phyloP scores from a whole-genome alignment of 2,888 invertebrate species.

The Megamerina dolium region DNA sequence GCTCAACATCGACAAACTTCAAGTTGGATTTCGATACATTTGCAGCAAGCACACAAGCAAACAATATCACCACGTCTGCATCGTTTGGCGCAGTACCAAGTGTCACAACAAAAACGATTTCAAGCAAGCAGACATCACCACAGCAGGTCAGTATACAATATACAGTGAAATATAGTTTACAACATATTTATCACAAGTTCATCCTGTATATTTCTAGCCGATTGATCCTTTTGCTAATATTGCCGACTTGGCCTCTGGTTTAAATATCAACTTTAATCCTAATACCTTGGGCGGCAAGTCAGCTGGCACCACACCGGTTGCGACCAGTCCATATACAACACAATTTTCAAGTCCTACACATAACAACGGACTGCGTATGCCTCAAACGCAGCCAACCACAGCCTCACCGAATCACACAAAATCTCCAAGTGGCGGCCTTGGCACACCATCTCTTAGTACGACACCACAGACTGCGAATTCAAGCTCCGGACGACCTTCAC shows the following conservation, averaged over 20 bases:
- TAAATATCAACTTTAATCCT: constrained; percentile 47
- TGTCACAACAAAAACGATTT: constrained; percentile 27
- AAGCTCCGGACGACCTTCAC: constrained; percentile 17
- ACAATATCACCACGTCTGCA: constrained; percentile 15
- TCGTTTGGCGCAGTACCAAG: constrained; percentile 28
- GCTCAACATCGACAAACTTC: constrained; percentile 23
- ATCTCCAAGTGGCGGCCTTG: constrained; percentile 23
- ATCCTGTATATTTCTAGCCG: constrained; percentile 21
- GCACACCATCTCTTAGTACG: constrained; percentile 15
- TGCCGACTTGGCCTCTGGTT: constrained; percentile 50
- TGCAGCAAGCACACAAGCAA: constrained; percentile 10
- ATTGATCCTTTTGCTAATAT: constrained; percentile 73
- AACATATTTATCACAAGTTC: background rate
- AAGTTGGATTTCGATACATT: constrained; percentile 34
- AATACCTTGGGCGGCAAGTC: constrained; percentile 40
- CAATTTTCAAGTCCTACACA: constrained; percentile 49
- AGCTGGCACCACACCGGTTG: constrained; percentile 38
- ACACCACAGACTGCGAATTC: constrained; percentile 7
- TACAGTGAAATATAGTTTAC: background rate
- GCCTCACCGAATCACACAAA: constrained; percentile 39
- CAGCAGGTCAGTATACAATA: constrained; percentile 49
- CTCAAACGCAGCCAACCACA: constrained; percentile 45
- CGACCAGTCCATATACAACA: constrained; percentile 44
- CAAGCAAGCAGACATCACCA: constrained; percentile 51
- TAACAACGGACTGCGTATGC: constrained; percentile 19